phyloP scores from a whole-genome alignment of 1,140 invertebrate species.

The Eumeta japonica region DNA sequence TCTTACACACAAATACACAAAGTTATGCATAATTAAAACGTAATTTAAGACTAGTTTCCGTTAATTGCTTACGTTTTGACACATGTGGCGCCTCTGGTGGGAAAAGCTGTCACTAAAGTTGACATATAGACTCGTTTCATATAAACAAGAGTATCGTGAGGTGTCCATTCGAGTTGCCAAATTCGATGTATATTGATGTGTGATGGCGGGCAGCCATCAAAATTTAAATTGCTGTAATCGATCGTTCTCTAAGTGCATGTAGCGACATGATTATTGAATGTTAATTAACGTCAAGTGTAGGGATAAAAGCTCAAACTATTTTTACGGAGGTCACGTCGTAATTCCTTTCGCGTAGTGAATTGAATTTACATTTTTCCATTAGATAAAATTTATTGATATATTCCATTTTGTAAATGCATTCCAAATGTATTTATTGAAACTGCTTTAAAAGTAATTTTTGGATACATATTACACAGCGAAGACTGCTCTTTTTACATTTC shows the following conservation, averaged over 20 bases:
- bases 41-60: not conserved
- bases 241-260: constrained; percentile 28
- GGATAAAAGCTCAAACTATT: constrained; percentile 7
- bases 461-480: constrained; percentile 39
- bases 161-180: constrained; percentile 53
- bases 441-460: constrained; percentile 28
- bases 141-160: constrained; percentile 13
- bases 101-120: too few relatives aligned
- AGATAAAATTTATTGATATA: constrained; percentile 18
- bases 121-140: not conserved
- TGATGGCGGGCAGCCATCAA: too few relatives aligned
- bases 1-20: not conserved
- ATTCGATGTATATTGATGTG: constrained; percentile 42
- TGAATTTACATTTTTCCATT: constrained; percentile 35
- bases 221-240: constrained; percentile 4
- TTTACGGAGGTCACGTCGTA: constrained; percentile 38
- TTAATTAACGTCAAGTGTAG: constrained; percentile 7
- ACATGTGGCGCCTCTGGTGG: too few relatives aligned
- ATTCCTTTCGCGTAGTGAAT: constrained; percentile 37
- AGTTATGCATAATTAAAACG: not conserved
- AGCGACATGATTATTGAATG: too few relatives aligned
- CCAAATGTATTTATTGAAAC: constrained; percentile 29
- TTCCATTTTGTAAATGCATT: constrained; percentile 42
- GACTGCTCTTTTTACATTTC: too few relatives aligned
- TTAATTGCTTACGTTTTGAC: too few relatives aligned